These are phyloP conservation scores for Minunthozetes semirufus DNA, from an alignment of 2,888 invertebrate genomes.

Conservation along the genomic window DNA sequence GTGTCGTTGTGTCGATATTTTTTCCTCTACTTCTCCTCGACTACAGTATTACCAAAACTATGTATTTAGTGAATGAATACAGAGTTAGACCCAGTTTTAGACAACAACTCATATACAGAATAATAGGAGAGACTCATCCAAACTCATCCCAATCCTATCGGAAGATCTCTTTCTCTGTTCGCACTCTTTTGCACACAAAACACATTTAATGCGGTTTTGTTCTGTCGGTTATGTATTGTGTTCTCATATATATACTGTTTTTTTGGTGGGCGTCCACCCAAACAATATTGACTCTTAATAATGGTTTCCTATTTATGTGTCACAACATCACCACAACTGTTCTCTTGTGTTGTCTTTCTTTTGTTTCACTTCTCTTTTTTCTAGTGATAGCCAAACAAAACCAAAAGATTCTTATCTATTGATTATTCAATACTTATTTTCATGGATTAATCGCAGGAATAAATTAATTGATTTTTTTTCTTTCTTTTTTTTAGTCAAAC, in stretches of 20 bases:
- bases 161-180: not conserved
- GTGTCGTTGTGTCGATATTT: not conserved
- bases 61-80: not conserved
- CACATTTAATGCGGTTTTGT: slow-evolving; percentile 23
- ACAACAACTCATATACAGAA: not conserved
- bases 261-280: slow-evolving; percentile 12
- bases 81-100: not conserved
- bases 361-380: not conserved
- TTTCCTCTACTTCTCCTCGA: not conserved
- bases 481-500: too few species aligned
- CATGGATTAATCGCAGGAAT: too few species aligned
- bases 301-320: not conserved
- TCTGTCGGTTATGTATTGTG: not conserved
- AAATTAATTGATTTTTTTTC: too few species aligned
- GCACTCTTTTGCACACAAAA: not conserved
- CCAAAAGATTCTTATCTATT: too few species aligned
- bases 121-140: not conserved
- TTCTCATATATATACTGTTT: not conserved
- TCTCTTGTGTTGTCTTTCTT: not conserved
- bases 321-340: not conserved
- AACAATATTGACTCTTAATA: not conserved
- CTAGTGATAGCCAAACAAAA: too few species aligned
- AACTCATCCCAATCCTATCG: not conserved
- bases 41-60: not conserved
- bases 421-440: too few species aligned